Percentiles rank a stretch among this genome's conserved stretches.
Conservation (phyloP, 2,888 invertebrate species). For the Agonopterix alstromeriana region DNA sequence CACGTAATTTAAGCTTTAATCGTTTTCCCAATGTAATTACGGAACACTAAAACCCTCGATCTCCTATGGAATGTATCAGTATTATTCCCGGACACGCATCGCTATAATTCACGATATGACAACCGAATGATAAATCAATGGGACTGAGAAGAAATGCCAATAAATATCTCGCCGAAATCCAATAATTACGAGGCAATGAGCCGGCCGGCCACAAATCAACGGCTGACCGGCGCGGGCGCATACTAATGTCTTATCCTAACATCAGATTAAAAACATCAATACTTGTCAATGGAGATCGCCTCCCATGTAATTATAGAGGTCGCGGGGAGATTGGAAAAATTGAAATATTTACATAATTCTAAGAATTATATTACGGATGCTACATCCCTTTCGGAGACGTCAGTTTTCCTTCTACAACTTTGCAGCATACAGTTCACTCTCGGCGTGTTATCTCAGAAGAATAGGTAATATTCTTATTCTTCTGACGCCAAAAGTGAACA, state of each 20-base stretch:
- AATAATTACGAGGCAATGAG: slow-evolving; percentile 73
- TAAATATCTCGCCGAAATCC: slow-evolving; percentile 72
- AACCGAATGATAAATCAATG: slow-evolving; percentile 66
- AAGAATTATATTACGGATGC: too few relatives aligned
- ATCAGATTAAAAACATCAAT: slow-evolving; percentile 77
- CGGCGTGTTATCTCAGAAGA: too few relatives aligned
- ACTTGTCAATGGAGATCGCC: slow-evolving; percentile 74
- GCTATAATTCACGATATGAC: slow-evolving; percentile 56
- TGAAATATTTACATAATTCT: too few relatives aligned
- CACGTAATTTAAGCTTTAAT: neutral
- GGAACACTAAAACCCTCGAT: slow-evolving; percentile 19
- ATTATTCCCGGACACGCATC: slow-evolving; percentile 36
- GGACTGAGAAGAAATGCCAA: slow-evolving; percentile 67
- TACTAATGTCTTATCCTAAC: slow-evolving; percentile 75
- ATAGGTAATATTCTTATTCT: too few relatives aligned
- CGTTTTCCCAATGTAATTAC: too few relatives aligned
- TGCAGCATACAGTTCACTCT: too few relatives aligned
- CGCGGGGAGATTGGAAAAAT: too few relatives aligned
- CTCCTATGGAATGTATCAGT: slow-evolving; percentile 29
- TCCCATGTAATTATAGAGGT: slow-evolving; percentile 67
- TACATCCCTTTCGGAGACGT: too few relatives aligned
- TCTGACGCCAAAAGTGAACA: too few relatives aligned
- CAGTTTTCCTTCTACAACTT: too few relatives aligned
- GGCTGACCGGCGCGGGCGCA: slow-evolving; percentile 56
- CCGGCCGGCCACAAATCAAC: slow-evolving; percentile 69